Evolutionary conservation across 2,113 vertebrate species (phyloP), one percentile per base, ranked within the genome.

Genomic region (Pogonocichla stellata): DNA sequence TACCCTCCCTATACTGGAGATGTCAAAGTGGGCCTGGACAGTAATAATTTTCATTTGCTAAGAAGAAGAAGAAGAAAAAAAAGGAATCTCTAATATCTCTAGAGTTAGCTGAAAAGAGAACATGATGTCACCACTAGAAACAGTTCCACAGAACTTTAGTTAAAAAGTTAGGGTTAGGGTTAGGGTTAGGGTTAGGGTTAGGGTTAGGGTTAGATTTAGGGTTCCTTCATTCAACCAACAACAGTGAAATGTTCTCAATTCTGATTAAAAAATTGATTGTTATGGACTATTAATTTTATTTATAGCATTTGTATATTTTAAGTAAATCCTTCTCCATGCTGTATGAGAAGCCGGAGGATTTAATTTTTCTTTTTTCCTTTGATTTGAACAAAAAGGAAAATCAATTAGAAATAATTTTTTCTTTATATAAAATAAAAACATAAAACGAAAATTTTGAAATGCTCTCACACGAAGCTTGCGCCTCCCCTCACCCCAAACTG

Each of bases 41-140:
- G 9, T 25, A 47, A 50, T 28, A 20, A 31, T 48, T 62, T 67
- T 10, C 15, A 36, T 54, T 80, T 72, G 40, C 24, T 48, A 40
- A 22, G 36, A 57, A 47, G 2, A 6, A 38, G 10, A 7, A 19
- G 5, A 38, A 43, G 2, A 5, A 19, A 12, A 34, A 31, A 24
- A 20, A 34, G 4, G 8, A 25, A 47, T 56, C 38, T 22, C 4
- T 58, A 28, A 6, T 36, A 24, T n/a, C 33, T 71, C 47, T 16
- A 24, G 6, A 54, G 19, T 34, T 34, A 48, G 14, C 8, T 7
- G 10, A 62, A 67, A 84, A 57, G 19, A 73, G 8, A 79, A 74
- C 61, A 79, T 10, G 0, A 23, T 47, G 18, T 47, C n/a, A 67
- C 10, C 12, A 53, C 19, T 25, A 75, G 0, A 3, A 80, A 60